Evolutionary conservation across 37 sponge, comb jelly and placozoan genomes (phyloP), one percentile per base, ranked within the genome.

Genomic region (Cladorhizidae sp.): DNA sequence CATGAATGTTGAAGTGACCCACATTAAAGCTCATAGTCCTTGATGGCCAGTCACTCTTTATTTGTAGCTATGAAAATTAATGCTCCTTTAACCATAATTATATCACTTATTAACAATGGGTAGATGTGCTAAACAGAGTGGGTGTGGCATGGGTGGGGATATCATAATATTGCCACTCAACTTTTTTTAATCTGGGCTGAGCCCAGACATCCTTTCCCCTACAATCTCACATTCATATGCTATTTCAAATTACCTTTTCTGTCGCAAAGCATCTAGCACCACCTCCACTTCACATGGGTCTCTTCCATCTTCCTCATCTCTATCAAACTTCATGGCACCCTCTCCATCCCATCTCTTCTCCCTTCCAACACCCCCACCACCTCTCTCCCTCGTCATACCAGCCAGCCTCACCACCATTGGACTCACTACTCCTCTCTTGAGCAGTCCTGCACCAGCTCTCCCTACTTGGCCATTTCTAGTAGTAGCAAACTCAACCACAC

Each of bases 221-320:
- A n/a, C n/a, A n/a, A n/a, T n/a, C n/a, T 45, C 49, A 45, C 49
- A 45, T 9, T 12, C 5, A 45, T 45, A 45, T 45, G 49, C 49
- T 45, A 45, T 45, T 7, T 28, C 29, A 3, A 17, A 55, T 76
- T 68, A 84, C 80, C 87, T 73, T 37, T 67, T 79, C 40, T 80
- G 80, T 14, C 79, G 73, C 57, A 86, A 37, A 29, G 87, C 87
- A 40, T 74, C 72, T 67, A 86, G 25, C 22, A 86, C 75, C 9
- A 80, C 81, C 17, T 79, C 65, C 57, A 74, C 80, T 41, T 86
- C 80, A 67, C 87, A 86, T n/a, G 87, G 87, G 33, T 86, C 45
- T 51, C 28, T 61, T 61, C 12, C 62, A 12, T 61, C 28, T 17
- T 7, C 5, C 59, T 58, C 68, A 5, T 15, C 68, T 28, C 31